Percentiles rank a stretch among this genome's conserved stretches.
These are phyloP conservation scores for Allobates femoralis DNA, from an alignment of 2,797 vertebrate genomes.

Conservation along the genomic window DNA sequence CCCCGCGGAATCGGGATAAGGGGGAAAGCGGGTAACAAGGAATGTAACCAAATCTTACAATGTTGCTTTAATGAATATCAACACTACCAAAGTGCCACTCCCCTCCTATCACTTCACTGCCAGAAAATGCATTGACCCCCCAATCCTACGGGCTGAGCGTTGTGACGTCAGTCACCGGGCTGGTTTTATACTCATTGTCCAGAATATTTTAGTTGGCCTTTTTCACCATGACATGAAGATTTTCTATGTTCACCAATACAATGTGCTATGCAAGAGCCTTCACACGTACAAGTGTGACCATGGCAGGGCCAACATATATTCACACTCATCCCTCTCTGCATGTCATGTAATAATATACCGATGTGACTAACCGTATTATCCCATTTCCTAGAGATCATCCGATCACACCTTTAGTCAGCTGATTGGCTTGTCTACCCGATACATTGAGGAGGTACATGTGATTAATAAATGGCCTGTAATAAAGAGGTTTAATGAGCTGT, in stretches of 20 bases:
- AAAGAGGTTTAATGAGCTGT: conserved; percentile 60
- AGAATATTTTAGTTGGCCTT: conserved; percentile 23
- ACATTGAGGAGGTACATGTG: conserved; percentile 15
- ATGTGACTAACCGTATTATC: neutral
- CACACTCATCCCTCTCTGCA: neutral
- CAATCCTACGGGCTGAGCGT: neutral
- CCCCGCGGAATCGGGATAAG: conserved; percentile 52
- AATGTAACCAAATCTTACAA: conserved; percentile 10
- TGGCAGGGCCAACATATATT: conserved; percentile 9
- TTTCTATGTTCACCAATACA: conserved; percentile 30
- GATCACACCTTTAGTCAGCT: neutral
- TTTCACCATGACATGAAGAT: conserved; percentile 10
- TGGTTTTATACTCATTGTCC: conserved; percentile 19
- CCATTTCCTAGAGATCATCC: neutral
- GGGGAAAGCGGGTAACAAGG: conserved; percentile 52
- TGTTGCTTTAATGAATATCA: conserved; percentile 29
- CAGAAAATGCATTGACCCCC: neutral
- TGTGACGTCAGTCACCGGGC: neutral
- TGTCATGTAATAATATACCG: conserved; percentile 7
- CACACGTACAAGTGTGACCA: neutral
- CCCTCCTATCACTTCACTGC: conserved; percentile 4
- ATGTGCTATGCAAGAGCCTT: conserved; percentile 1
- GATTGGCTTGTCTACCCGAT: conserved; percentile 35
- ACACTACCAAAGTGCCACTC: conserved; percentile 60
- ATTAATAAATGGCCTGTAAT: conserved; percentile 60